Evolutionary conservation across 2,113 vertebrate species (phyloP), one percentile per base, ranked within the genome.

Genomic region (Nibea albiflora): DNA sequence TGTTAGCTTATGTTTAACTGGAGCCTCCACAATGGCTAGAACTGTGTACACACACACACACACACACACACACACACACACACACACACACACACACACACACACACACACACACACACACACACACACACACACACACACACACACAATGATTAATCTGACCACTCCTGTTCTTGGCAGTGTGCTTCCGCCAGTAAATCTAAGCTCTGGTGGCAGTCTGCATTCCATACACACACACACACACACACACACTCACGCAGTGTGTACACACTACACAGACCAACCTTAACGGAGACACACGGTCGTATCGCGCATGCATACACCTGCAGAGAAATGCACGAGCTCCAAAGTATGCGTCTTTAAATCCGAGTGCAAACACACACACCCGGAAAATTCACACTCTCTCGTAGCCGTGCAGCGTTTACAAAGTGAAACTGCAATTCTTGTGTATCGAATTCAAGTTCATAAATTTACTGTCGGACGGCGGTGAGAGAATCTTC

Each of bases 101-200:
- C 50, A 78, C 61, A 74, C 61, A 80, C 52, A 62, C 72, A 78
- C 75, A 83, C 76, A 71, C 61, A 50, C 70, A 35, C 64, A 63
- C 52, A 65, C 50, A 56, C 50, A 78, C 61, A 74, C 61, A 80
- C 52, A 62, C 72, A 78, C 75, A 83, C 76, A 71, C 61, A 50
- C 70, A 35, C 64, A 63, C 52, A 65, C 35, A 19, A 78, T 93
- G 90, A 93, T 93, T 90, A 81, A 92, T 92, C 79, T 87, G 79
- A 92, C 89, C 92, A 86, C 88, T 92, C 91, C 90, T 82, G 75
- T 81, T 74, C 73, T 87, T 91, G 89, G 86, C 90, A 83, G 76
- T 44, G 76, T 44, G 54, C 60, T 91, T 91, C 86, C 61, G 77
- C 67, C 89, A 83, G 80, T 90, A 88, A 90, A 93, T 93, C 91